Evolutionary conservation across 2,797 vertebrate genomes (phyloP), one percentile per base, ranked within the genome.

Genomic region (Buphagus erythrorhynchus): DNA sequence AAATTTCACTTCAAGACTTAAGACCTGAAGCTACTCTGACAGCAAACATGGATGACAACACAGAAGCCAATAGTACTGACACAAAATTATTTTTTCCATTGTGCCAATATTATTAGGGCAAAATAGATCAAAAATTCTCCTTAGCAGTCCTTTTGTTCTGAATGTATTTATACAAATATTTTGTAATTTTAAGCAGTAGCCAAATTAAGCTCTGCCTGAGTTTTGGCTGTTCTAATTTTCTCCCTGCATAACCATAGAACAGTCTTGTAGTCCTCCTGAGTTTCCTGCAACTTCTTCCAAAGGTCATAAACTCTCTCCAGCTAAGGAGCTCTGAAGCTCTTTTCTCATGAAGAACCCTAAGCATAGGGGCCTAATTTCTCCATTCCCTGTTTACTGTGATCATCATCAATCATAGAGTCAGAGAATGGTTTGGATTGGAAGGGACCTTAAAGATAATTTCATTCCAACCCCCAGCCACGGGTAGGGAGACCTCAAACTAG

Each of bases 381-480:
- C 1, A 5, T 73, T 62, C 45, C 29, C 12, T 67, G 16, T 52
- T 83, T 54, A 48, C 7, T 17, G n/a, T 67, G 29, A 19, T 26
- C 29, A 51, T 28, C 55, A 75, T 19, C 7, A 31, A 38, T 45
- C n/a, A 31, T 0, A 45, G 35, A 40, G 18, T 31, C 17, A 31
- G 22, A 31, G 11, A 52, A 65, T 45, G 33, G 6, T 26, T 77
- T 65, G 33, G 15, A 38, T 20, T 71, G 17, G 21, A 45, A 65
- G 12, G 5, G 7, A 58, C 6, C 17, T 58, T 45, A 77, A 26
- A 28, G 17, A 16, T 65, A 15, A 35, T 26, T 29, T 35, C 8
- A 3, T 40, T 52, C 45, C 33, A 58, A 26, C 1, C 10, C 7
- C 1, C 4, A 52, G 25, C 12, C 52, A 28, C 1, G 2, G 8